Evolutionary conservation across 2,113 vertebrate genomes (phyloP), one percentile per base, ranked within the genome.

Genomic region (Ursus arctos): DNA sequence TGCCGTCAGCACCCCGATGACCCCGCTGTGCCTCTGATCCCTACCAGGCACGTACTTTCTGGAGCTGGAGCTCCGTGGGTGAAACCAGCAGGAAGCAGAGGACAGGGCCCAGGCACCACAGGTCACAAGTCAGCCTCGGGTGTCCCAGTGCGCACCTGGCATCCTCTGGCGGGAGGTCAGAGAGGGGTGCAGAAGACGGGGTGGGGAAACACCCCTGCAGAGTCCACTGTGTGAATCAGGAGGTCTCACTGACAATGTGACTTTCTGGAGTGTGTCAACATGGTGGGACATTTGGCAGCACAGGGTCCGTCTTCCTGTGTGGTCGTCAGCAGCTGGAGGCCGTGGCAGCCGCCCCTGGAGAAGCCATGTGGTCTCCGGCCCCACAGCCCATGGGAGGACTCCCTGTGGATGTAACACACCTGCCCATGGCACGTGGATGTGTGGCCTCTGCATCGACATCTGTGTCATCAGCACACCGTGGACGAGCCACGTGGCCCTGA

Each of bases 371-470:
- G 49, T n/a, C 4, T 76, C 87, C 28, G 11, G 43, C 28, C 72
- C 88, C 72, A 26, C 10, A 1, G 33, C 40, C 53, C 86, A 28
- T 0, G 1, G 16, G 67, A 24, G 49, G 26, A 28, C n/a, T 57
- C n/a, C 69, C 18, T 33, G 8, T 1, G 0, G 31, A 10, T 2
- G 31, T 12, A 31, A 19, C 43, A 26, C 2, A 6, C 55, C 55
- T 26, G 55, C 40, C 40, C 7, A 10, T 7, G 55, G 71, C 43
- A 49, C 16, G 31, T 7, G 53, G 33, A 13, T 5, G 33, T 5
- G 7, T 24, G 47, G 2, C 36, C 21, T 47, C 21, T 2, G 4
- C 40, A 7, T 49, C 12, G 16, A 53, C 47, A 11, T 6, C 76
- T n/a, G 0, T 19, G 31, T 79, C 2, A 40, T 19, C 14, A 47